phyloP scores from a whole-genome alignment of 2,888 invertebrate genomes.

The Pegoplata infirma region DNA sequence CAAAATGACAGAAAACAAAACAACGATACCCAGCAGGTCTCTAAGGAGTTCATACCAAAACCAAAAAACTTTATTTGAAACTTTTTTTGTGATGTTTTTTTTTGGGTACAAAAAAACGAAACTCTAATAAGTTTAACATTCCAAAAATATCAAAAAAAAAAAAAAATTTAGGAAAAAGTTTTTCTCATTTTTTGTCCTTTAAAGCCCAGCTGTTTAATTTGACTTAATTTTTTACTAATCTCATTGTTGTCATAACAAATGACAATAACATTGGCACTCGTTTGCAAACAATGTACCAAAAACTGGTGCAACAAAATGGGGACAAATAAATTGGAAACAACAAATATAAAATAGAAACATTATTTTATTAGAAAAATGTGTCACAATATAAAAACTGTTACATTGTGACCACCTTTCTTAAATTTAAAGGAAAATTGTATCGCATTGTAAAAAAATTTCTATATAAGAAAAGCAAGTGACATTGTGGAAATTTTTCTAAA shows the following conservation, averaged over 20 bases:
- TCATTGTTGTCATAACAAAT: constrained; percentile 64
- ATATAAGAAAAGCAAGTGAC: too few relatives aligned
- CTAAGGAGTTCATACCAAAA: background rate
- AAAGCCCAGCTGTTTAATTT: constrained; percentile 61
- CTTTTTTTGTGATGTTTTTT: background rate
- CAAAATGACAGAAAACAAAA: background rate
- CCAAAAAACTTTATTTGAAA: constrained; percentile 7
- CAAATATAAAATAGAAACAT: too few relatives aligned
- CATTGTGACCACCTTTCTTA: too few relatives aligned
- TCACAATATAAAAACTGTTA: too few relatives aligned
- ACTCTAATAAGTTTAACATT: background rate
- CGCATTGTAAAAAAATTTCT: too few relatives aligned
- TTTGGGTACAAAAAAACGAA: background rate
- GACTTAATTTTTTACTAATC: constrained; percentile 62
- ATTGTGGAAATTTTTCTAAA: too few relatives aligned
- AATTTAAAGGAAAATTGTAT: too few relatives aligned
- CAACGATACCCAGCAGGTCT: background rate
- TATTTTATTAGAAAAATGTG: too few relatives aligned
- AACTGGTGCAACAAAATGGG: background rate
- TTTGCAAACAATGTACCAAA: background rate
- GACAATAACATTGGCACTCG: constrained; percentile 33
- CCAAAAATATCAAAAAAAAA: background rate
- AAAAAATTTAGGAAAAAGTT: constrained; percentile 18
- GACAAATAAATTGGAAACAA: too few relatives aligned
- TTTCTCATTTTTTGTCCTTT: constrained; percentile 27